A percentile compares a stretch with the other conserved stretches of the same genome.
Evolutionary conservation across 2,888 invertebrate genomes (phyloP).

Genomic region (Dynastes grantii): DNA sequence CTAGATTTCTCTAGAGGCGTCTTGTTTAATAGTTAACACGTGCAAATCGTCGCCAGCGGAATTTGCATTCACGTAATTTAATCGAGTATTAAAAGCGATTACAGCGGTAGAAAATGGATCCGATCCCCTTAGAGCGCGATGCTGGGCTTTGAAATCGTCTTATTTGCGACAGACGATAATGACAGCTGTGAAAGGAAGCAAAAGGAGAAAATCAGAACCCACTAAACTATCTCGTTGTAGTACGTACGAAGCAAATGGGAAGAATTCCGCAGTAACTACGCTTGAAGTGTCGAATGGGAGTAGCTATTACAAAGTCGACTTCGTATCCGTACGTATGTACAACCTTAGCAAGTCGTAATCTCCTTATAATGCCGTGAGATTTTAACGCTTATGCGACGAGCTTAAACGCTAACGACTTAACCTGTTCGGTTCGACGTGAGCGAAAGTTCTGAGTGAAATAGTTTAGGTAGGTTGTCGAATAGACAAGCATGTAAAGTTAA

Average conservation of each 20-base stretch:
- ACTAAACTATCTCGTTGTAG: conserved; percentile 5
- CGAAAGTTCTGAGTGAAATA: conserved; percentile 41
- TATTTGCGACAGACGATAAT: conserved; percentile 11
- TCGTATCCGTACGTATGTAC: background rate
- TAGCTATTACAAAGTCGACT: background rate
- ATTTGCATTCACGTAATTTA: background rate
- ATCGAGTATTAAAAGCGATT: conserved; percentile 8
- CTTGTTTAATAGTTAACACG: background rate
- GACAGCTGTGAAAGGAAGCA: background rate
- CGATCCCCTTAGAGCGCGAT: background rate
- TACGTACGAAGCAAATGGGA: background rate
- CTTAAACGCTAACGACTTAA: conserved; percentile 37
- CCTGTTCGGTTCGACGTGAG: conserved; percentile 11
- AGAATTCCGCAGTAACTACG: conserved; percentile 5
- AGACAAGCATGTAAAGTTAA: conserved; percentile 18
- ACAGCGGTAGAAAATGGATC: background rate
- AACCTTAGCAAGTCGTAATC: conserved; percentile 39
- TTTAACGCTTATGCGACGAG: conserved; percentile 29
- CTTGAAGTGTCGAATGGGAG: conserved; percentile 4
- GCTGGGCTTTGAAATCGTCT: background rate
- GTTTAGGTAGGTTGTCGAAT: conserved; percentile 16
- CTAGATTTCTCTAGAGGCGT: too few species aligned
- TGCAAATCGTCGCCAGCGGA: background rate
- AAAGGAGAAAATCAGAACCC: background rate
- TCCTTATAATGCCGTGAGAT: conserved; percentile 36